A percentile compares a stretch with the other conserved stretches of the same genome.
phyloP scores from a whole-genome alignment of 2,797 vertebrate species.

The Heteromormyrus szaboi region DNA sequence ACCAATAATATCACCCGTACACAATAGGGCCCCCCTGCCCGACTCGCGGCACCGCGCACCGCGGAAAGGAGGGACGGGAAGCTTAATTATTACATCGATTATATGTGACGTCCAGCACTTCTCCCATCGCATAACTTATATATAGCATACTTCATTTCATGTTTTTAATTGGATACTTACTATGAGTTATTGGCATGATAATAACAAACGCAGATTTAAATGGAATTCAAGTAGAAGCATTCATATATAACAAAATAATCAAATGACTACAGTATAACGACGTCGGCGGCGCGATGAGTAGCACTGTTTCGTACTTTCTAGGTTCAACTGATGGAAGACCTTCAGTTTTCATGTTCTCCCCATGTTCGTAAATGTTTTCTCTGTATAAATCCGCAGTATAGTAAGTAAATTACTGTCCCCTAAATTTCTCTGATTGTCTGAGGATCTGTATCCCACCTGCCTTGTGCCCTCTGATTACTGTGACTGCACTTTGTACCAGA shows the following conservation, averaged over 20 bases:
- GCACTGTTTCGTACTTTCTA: not conserved
- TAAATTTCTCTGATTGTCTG: not conserved
- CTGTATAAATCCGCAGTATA: not conserved
- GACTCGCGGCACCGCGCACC: not conserved
- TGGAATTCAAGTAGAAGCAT: not conserved
- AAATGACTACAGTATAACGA: not conserved
- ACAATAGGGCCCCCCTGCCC: not conserved
- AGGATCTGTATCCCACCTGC: not conserved
- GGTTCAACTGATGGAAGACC: not conserved
- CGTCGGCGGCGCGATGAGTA: not conserved
- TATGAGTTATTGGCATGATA: not conserved
- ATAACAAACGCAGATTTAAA: not conserved
- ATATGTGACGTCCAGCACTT: not conserved
- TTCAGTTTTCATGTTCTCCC: not conserved
- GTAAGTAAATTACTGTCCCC: not conserved
- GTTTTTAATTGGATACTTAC: not conserved
- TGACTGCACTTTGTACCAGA: not conserved
- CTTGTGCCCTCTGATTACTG: not conserved
- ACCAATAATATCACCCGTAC: not conserved
- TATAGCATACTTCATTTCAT: not conserved
- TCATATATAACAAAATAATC: not conserved
- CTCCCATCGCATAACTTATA: not conserved
- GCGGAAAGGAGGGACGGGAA: not conserved
- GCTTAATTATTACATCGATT: not conserved
- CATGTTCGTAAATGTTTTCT: not conserved